These are phyloP conservation scores for Enoplosus armatus DNA, from an alignment of 2,797 vertebrate species.

Conservation along the genomic window DNA sequence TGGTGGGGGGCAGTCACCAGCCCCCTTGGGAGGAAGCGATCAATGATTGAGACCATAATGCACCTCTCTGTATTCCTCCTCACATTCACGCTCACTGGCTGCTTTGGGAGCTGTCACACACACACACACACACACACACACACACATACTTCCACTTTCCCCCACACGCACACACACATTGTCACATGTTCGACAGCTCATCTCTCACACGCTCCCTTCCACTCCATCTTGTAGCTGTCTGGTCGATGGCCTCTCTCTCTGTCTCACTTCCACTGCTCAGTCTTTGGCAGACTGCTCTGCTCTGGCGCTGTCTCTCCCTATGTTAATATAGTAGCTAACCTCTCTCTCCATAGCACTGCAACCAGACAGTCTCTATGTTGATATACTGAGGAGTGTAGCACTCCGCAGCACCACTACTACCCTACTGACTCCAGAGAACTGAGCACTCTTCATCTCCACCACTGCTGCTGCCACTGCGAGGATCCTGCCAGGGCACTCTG, in stretches of 20 bases:
- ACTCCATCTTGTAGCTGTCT: conserved; percentile 85
- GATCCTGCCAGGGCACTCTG: conserved; percentile 25
- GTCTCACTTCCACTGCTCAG: conserved; percentile 74
- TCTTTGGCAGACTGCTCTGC: conserved; percentile 77
- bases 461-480: conserved; percentile 28
- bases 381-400: conserved; percentile 77
- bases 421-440: conserved; percentile 74
- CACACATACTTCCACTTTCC: conserved; percentile 37
- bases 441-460: conserved; percentile 66
- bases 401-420: conserved; percentile 70
- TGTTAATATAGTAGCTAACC: conserved; percentile 84
- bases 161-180: conserved; percentile 62
- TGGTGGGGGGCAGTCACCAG: conserved; percentile 61
- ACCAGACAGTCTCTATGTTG: conserved; percentile 77
- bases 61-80: conserved; percentile 87
- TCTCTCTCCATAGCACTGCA: conserved; percentile 78
- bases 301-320: conserved; percentile 81
- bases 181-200: conserved; percentile 82
- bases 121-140: conserved; percentile 30
- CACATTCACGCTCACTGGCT: conserved; percentile 83
- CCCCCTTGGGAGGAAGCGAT: conserved; percentile 85
- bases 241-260: conserved; percentile 78
- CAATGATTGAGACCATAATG: conserved; percentile 89
- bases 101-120: conserved; percentile 77
- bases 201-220: conserved; percentile 81